Percentiles rank a stretch among this genome's conserved stretches.
Evolutionary conservation across 2,113 vertebrate species (phyloP).

Genomic region (Pionites leucogaster): DNA sequence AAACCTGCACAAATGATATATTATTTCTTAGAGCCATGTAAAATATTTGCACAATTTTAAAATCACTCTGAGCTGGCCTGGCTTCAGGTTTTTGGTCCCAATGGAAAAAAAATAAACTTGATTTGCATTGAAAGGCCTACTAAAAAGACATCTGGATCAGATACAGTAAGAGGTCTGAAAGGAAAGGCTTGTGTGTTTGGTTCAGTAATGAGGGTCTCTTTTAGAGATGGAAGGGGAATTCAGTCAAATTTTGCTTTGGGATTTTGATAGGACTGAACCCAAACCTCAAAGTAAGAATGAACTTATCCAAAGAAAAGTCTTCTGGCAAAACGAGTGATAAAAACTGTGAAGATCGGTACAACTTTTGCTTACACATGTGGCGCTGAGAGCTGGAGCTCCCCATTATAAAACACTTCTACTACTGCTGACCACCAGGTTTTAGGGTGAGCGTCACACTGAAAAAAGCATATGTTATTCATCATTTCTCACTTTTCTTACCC

Average conservation of each 20-base stretch:
- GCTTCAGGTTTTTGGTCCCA: background rate
- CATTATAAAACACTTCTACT: background rate
- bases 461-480: background rate
- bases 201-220: background rate
- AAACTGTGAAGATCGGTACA: background rate
- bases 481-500: background rate
- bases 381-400: background rate
- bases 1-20: background rate
- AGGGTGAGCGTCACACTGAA: background rate
- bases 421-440: background rate
- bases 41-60: slow-evolving; percentile 44
- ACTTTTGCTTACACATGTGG: background rate
- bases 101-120: background rate
- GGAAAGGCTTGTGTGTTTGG: background rate
- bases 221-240: background rate
- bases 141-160: background rate
- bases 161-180: background rate
- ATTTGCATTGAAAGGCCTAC: background rate
- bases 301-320: background rate
- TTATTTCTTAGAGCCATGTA: slow-evolving; percentile 16
- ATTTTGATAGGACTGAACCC: slow-evolving; percentile 22
- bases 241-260: background rate
- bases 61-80: background rate
- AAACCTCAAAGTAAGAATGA: background rate
- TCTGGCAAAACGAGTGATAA: background rate